Evolutionary conservation across 1,140 invertebrate genomes (phyloP), one percentile per base, ranked within the genome.

Genomic region (Drosophila sp.): DNA sequence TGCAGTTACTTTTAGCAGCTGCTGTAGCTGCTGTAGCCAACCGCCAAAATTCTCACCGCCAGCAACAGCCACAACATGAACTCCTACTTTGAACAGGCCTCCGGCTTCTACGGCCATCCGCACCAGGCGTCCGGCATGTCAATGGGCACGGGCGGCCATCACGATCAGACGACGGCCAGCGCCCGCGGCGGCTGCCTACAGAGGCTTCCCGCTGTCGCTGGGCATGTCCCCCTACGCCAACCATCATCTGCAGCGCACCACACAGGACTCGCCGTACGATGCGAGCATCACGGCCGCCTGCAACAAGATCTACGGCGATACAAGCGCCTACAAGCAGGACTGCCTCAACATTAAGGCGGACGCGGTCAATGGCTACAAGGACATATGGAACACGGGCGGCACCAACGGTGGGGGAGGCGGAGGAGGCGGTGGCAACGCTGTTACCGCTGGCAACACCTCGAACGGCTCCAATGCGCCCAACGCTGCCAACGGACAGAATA

Each of bases 51-150:
- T 91, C 90, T 91, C 75, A 91, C 90, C 84, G 71, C 83, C 93
- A 71, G 25, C 93, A 86, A 50, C 78, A 81, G 50, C 73, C 43
- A 53, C 71, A 69, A 73, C 40, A 98, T 98, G 97, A 98, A 98
- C 95, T 97, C 97, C 90, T 98, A 98, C 93, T 98, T 98, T 92
- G 97, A 98, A 93, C 97, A 97, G 93, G 90, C 90, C 81, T 95
- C 96, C 92, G 97, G 97, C 92, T 98, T 98, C 94, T 98, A 98
- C 93, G 97, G 97, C 65, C 95, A 96, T 80, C 97, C 97, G 92
- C 96, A 96, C 80, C 96, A 97, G 91, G 93, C 95, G 71, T 93
- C 94, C 48, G 92, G 93, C 57, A 92, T 92, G 91, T 51, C 89
- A 25, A 92, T 93, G 76, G 94, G 94, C 43, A 94, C 95, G 13